Evolutionary conservation across 1,140 invertebrate genomes (phyloP), one percentile per base, ranked within the genome.

Genomic region (Drosophila virilis): DNA sequence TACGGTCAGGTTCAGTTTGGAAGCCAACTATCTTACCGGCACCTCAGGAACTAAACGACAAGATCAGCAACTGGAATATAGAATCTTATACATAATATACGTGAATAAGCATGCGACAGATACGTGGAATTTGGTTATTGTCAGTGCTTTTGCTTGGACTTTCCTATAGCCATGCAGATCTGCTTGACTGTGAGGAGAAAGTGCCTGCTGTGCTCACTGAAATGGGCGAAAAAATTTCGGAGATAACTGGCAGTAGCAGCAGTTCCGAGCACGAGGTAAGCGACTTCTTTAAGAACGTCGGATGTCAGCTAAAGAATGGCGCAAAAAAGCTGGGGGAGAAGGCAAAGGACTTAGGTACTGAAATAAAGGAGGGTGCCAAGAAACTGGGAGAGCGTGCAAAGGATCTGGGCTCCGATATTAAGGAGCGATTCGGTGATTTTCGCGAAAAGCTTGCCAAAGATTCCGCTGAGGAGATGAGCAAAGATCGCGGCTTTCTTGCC

Each of bases 241-340:
- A 82, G 54, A 60, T 77, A 2, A 59, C 77, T 1, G 83, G 79
- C 28, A 68, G 52, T 13, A 77, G 75, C 37, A 67, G n/a, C 35
- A 83, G 77, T 6, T 65, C 79, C 0, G 89, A 91, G 74, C 88
- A 89, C n/a, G 78, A 91, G 35, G 86, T 91, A 8, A 65, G 80
- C 1, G 83, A 89, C 35, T 89, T 91, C 67, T 89, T 91, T 48
- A 91, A 91, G 55, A 91, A 75, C 38, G 62, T 90, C 0, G 90
- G 90, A 5, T 91, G 90, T 33, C 78, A 91, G 61, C 78, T 91
- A 15, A 91, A 91, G 45, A 81, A 85, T n/a, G 75, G 83, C 0
- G 90, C 83, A 42, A 85, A 72, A 32, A 83, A 86, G 51, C 52
- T 85, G 22, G 60, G 77, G 10, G 89, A 80, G 28, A 77, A 80